Percentiles rank a stretch among this genome's conserved stretches.
phyloP scores from a whole-genome alignment of 2,797 vertebrate genomes.

The Sphenodon punctatus region DNA sequence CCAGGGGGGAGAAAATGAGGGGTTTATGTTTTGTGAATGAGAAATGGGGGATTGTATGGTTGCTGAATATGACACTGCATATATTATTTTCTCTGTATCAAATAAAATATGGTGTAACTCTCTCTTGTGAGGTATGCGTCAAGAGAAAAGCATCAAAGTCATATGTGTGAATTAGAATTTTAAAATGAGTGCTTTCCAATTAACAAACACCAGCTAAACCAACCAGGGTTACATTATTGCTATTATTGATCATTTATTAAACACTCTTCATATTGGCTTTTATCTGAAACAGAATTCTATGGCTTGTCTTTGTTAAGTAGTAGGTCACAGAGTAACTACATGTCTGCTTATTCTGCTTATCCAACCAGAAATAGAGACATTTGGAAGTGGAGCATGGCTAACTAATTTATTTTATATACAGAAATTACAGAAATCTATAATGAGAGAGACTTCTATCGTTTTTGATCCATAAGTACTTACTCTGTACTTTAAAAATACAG shows the following conservation, averaged over 20 bases:
- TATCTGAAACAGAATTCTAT: slow-evolving; percentile 37
- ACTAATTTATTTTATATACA: slow-evolving; percentile 54
- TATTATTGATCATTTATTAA: slow-evolving; percentile 53
- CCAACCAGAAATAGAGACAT: not conserved
- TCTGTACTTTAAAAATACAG: slow-evolving; percentile 24
- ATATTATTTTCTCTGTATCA: slow-evolving; percentile 44
- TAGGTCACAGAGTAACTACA: not conserved
- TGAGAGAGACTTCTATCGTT: not conserved
- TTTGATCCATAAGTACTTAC: slow-evolving; percentile 8
- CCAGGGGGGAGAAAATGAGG: too few species aligned
- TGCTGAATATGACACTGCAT: slow-evolving; percentile 44
- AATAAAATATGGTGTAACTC: slow-evolving; percentile 48
- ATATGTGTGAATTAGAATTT: slow-evolving; percentile 53
- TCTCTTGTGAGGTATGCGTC: slow-evolving; percentile 21
- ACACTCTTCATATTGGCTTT: slow-evolving; percentile 40
- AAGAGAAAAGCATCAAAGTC: slow-evolving; percentile 44
- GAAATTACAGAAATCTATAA: slow-evolving; percentile 56
- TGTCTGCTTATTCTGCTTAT: slow-evolving; percentile 36
- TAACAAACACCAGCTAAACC: slow-evolving; percentile 50
- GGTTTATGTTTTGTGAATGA: not conserved
- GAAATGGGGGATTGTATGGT: slow-evolving; percentile 18
- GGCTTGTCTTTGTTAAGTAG: slow-evolving; percentile 47
- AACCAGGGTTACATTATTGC: slow-evolving; percentile 50
- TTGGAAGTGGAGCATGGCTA: slow-evolving; percentile 28
- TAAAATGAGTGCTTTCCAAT: slow-evolving; percentile 48